Percentiles rank a stretch among this genome's conserved stretches.
Evolutionary conservation across 2,888 invertebrate genomes (phyloP).

Genomic region (Hypolimnas misippus): DNA sequence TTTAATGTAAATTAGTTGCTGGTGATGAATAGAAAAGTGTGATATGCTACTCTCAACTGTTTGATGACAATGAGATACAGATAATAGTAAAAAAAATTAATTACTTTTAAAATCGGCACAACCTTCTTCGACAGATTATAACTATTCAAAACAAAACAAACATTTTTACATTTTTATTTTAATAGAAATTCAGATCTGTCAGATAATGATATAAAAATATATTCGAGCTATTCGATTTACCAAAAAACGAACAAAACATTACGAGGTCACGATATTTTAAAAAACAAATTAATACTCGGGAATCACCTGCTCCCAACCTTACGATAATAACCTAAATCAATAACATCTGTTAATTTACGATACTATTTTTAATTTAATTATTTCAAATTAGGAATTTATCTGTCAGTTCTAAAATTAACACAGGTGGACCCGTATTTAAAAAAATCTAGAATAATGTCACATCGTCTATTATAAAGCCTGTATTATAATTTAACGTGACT

Average conservation of each 20-base stretch:
- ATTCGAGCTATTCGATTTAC: constrained; percentile 6
- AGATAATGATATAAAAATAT: constrained; percentile 16
- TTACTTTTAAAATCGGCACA: constrained; percentile 3
- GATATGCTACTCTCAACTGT: not conserved
- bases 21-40: no score
- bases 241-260: constrained; percentile 13
- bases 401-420: constrained; percentile 28
- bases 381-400: constrained; percentile 29
- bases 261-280: constrained; percentile 19
- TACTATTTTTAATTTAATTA: constrained; percentile 3
- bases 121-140: not conserved
- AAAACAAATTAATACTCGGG: constrained; percentile 29
- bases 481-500: not conserved
- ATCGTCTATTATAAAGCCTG: constrained; percentile 3
- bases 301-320: constrained; percentile 33
- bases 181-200: constrained; percentile 20
- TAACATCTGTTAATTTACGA: not conserved
- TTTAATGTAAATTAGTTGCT: no score
- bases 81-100: not conserved
- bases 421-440: constrained; percentile 40
- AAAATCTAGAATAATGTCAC: constrained; percentile 14
- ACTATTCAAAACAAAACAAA: not conserved
- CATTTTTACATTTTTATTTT: not conserved
- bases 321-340: not conserved
- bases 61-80: not conserved